These are phyloP conservation scores for Rhopalosiphum padi DNA, from an alignment of 1,140 invertebrate genomes.

Conservation along the genomic window DNA sequence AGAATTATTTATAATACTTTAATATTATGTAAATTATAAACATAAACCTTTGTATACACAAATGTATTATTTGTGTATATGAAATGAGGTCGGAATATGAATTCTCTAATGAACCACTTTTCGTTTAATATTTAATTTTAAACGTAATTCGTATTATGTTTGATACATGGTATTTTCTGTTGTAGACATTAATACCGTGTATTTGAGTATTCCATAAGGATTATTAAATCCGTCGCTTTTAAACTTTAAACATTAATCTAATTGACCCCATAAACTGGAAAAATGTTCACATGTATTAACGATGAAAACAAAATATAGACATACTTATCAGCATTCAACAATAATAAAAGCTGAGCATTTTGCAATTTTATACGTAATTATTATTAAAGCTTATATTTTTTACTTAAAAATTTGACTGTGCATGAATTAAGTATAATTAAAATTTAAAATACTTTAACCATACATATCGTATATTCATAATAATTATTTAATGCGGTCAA, in stretches of 20 bases:
- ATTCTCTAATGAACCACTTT: slow-evolving; percentile 32
- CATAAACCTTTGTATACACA: not conserved
- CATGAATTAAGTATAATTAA: not conserved
- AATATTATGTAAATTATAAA: slow-evolving; percentile 29
- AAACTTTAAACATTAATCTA: slow-evolving; percentile 39
- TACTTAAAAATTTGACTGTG: not conserved
- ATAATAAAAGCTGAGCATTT: not conserved
- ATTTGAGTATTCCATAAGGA: slow-evolving; percentile 6
- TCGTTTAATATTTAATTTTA: slow-evolving; percentile 33
- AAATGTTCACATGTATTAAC: not conserved
- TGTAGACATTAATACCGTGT: slow-evolving; percentile 6
- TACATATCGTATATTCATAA: not conserved
- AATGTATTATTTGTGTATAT: slow-evolving; percentile 9
- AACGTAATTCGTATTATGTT: slow-evolving; percentile 17
- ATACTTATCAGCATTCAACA: too few relatives aligned
- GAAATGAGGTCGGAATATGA: slow-evolving; percentile 6
- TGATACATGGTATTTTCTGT: not conserved
- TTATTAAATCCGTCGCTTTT: slow-evolving; percentile 9
- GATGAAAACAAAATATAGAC: not conserved
- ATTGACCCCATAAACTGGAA: not conserved
- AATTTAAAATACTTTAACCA: not conserved
- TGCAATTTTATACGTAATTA: not conserved
- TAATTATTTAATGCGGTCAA: not conserved
- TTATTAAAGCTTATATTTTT: not conserved
- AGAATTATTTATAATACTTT: slow-evolving; percentile 27